phyloP scores from a whole-genome alignment of 2,113 vertebrate genomes.

The Cervus canadensis region DNA sequence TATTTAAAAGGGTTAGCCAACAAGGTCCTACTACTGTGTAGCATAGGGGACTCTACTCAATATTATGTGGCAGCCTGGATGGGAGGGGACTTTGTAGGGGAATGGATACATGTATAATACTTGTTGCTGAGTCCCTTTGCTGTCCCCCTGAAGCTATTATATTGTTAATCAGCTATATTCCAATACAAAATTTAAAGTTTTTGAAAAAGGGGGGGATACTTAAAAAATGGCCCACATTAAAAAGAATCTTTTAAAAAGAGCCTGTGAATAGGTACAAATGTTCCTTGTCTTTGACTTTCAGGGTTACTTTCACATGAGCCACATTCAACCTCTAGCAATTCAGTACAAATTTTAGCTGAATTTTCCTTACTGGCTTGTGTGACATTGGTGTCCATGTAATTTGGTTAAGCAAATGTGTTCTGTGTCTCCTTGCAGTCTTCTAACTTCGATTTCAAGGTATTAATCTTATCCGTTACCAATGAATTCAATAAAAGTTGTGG shows the following conservation, averaged over 20 bases:
- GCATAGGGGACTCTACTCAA: background rate
- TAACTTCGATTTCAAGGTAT: background rate
- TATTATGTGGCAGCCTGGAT: background rate
- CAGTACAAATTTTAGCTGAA: background rate
- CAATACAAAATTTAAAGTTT: background rate
- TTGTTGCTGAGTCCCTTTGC: background rate
- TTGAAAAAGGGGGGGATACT: accelerated
- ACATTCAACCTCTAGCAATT: background rate
- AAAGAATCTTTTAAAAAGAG: background rate
- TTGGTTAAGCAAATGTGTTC: background rate
- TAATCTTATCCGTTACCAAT: background rate
- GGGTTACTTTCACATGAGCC: background rate
- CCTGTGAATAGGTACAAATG: background rate
- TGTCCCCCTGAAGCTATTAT: background rate
- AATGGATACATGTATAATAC: background rate
- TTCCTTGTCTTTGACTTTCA: background rate
- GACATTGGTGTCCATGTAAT: background rate
- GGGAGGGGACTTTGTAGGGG: background rate
- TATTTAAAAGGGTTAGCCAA: background rate
- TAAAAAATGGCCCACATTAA: background rate
- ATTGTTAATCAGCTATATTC: background rate
- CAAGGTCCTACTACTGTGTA: background rate
- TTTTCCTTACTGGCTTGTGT: background rate
- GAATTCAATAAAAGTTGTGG: background rate
- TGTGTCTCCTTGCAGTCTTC: background rate